Percentiles rank a stretch among this genome's conserved stretches.
phyloP scores from a whole-genome alignment of 2,888 invertebrate genomes.

The Diarsia dahlii region DNA sequence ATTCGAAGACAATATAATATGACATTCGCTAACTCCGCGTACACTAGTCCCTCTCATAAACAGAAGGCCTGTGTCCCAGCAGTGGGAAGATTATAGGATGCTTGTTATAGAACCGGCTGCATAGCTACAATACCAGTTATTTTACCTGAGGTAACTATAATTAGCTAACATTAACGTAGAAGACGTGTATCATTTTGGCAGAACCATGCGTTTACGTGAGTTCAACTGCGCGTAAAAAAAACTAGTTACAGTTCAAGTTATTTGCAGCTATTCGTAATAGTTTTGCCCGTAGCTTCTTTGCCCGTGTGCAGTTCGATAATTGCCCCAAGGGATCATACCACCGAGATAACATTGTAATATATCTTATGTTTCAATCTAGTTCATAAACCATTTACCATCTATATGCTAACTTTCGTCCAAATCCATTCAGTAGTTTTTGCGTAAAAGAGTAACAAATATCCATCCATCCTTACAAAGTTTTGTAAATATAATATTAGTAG shows the following conservation, averaged over 20 bases:
- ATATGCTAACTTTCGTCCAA: too few species aligned
- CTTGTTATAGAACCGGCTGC: background rate
- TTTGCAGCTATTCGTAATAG: constrained; percentile 8
- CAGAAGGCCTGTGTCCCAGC: background rate
- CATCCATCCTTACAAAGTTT: too few species aligned
- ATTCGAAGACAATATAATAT: background rate
- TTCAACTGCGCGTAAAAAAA: constrained; percentile 58
- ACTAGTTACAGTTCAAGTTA: constrained; percentile 38
- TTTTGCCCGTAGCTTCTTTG: too few species aligned
- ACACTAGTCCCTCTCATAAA: background rate
- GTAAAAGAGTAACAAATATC: too few species aligned
- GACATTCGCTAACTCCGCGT: background rate
- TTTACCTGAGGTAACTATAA: constrained; percentile 1
- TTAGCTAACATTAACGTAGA: constrained; percentile 2
- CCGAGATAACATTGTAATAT: too few species aligned
- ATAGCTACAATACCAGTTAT: constrained; percentile 16
- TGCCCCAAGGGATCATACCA: too few species aligned
- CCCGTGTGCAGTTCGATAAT: too few species aligned
- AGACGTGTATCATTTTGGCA: constrained; percentile 35
- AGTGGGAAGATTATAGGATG: background rate
- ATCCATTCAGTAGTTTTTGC: too few species aligned
- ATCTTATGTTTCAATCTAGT: too few species aligned
- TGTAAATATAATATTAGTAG: too few species aligned
- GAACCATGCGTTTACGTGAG: constrained; percentile 34
- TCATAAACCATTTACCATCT: too few species aligned